A percentile compares a stretch with the other conserved stretches of the same genome.
Evolutionary conservation across 64 coral and sea anemone genomes (phyloP).

Genomic region (Porites australiensis): DNA sequence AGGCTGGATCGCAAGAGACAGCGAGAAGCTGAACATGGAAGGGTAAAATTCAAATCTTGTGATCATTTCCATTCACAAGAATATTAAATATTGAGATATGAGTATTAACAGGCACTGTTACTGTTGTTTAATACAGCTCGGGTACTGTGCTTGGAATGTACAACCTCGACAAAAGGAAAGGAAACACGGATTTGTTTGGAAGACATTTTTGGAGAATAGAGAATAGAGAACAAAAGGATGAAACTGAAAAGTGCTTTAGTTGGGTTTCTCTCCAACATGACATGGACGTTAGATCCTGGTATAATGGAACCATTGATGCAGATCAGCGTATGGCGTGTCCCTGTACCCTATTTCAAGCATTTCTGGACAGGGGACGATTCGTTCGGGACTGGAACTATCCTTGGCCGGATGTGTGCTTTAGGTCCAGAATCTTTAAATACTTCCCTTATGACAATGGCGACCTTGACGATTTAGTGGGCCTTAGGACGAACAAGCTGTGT

Average conservation of each 20-base stretch:
- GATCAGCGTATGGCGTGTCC: not conserved
- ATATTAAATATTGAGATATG: too few relatives aligned
- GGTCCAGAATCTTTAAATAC: not conserved
- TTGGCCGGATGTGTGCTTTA: not conserved
- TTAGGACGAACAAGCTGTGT: not conserved
- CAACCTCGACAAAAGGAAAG: not conserved
- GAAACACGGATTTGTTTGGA: constrained; percentile 21
- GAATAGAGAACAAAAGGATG: not conserved
- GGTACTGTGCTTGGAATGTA: not conserved
- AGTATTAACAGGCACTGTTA: not conserved
- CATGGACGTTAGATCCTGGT: not conserved
- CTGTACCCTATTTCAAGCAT: constrained; percentile 5
- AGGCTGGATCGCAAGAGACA: constrained; percentile 27
- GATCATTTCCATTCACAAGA: too few relatives aligned
- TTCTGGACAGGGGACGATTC: constrained; percentile 14
- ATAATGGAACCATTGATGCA: not conserved
- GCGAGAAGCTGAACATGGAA: not conserved
- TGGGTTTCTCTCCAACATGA: constrained; percentile 27
- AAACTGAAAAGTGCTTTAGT: constrained; percentile 1
- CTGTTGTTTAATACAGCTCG: not conserved
- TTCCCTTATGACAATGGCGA: too few relatives aligned
- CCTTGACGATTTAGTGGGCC: not conserved
- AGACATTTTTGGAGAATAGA: constrained; percentile 60
- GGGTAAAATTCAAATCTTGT: not conserved
- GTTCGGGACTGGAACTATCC: constrained; percentile 8